Base-by-base conservation (phyloP, 2,113 vertebrate genomes). In the Oncorhynchus kisutch region DNA sequence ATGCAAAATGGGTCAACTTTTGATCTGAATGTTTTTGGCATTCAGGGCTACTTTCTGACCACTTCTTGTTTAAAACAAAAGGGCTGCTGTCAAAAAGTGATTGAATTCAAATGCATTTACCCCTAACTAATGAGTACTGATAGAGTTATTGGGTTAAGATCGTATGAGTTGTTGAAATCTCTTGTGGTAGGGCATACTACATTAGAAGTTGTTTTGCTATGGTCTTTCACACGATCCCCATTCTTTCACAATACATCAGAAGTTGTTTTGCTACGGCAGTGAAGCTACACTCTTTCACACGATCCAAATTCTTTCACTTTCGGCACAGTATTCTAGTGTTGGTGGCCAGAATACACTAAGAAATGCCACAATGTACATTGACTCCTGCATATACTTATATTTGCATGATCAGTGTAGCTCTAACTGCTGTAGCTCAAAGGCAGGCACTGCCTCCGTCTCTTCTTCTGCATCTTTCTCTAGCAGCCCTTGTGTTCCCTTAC, bases 121-220 rank as follows among this genome's bases (percentile, higher is more conserved):
- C 39, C 8, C 39, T 11, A 45, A 45, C 39, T 45, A 45, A 45
- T 45, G 39, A 45, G 39, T 12, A 45, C 51, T 5, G 13, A 54
- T 54, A 5, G 12, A 51, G 74, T 75, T 74, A 39, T 68, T 65
- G 71, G 78, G 75, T 18, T 78, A 70, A 45, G 70, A 27, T 29
- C 14, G 14, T 83, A 73, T 88, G 81, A 18, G 51, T 54, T 54
- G 51, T 54, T 54, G 39, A 45, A 45, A 45, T 45, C 8, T 11
- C 39, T 54, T 18, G 51, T 59, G 66, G 39, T 71, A 66, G 25
- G 34, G 34, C 34, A 78, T 34, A 49, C 71, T 68, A 24, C 14
- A 39, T 60, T 20, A 25, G 12, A 11, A 25, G 22, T 25, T 14
- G 14, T 7, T 8, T 67, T 67, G 5, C 18, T 11, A 31, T 1